Conservation (phyloP, 1,140 invertebrate genomes). For the Sycophila sp. region DNA sequence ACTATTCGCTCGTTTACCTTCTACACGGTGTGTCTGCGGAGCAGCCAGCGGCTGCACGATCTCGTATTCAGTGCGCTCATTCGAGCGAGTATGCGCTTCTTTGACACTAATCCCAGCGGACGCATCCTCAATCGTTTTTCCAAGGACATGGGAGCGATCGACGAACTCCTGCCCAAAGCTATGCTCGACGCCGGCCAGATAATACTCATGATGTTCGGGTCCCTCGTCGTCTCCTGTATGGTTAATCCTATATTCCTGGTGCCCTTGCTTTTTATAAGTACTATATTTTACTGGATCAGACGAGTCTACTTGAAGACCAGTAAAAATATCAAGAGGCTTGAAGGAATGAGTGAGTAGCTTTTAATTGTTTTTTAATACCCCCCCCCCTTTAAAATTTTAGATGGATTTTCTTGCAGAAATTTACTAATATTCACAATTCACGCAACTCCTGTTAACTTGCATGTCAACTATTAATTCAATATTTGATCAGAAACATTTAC, state of each 20-base stretch:
- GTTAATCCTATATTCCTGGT: conserved; percentile 80
- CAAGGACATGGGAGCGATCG: conserved; percentile 83
- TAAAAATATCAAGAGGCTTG: conserved; percentile 85
- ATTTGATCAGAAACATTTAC: too few species aligned
- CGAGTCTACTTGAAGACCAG: conserved; percentile 84
- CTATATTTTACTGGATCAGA: conserved; percentile 78
- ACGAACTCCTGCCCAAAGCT: conserved; percentile 84
- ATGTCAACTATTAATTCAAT: too few species aligned
- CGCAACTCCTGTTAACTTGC: too few species aligned
- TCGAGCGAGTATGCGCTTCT: conserved; percentile 76
- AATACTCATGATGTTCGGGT: conserved; percentile 71
- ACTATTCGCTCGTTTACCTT: conserved; percentile 69
- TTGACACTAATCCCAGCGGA: conserved; percentile 80
- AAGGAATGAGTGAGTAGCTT: conserved; percentile 80
- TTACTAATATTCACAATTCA: too few species aligned
- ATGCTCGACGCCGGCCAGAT: conserved; percentile 82
- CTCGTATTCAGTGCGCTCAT: conserved; percentile 73
- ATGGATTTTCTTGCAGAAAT: too few species aligned
- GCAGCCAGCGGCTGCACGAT: conserved; percentile 76
- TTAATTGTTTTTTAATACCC: too few species aligned
- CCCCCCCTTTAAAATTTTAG: too few species aligned
- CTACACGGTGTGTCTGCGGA: conserved; percentile 73
- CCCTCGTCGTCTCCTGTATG: conserved; percentile 75
- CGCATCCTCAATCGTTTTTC: conserved; percentile 80
- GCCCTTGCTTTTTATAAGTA: conserved; percentile 74